A percentile compares a stretch with the other conserved stretches of the same genome.
phyloP scores from a whole-genome alignment of 35 echinoderm and acorn worm genomes.

The Apostichopus japonicus region DNA sequence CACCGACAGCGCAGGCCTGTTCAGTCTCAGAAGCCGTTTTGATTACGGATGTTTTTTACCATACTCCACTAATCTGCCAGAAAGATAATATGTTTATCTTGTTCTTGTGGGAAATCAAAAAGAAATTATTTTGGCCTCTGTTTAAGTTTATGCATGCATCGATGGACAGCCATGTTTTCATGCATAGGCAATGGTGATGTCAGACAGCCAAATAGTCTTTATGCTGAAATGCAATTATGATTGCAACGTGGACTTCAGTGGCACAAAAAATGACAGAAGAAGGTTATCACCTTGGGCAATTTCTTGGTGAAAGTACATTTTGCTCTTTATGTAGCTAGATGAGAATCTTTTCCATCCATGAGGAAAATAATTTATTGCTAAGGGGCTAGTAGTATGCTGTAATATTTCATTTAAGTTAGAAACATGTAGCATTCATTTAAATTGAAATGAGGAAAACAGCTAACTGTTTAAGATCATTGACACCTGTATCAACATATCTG shows the following conservation, averaged over 20 bases:
- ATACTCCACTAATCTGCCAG: not conserved
- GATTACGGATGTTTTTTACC: constrained; percentile 2
- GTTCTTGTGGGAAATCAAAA: constrained; percentile 19
- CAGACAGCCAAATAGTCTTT: not conserved
- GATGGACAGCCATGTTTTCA: not conserved
- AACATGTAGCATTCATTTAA: not conserved
- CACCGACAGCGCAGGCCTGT: not conserved
- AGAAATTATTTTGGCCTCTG: constrained; percentile 22
- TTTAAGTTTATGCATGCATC: constrained; percentile 3
- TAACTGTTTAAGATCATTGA: not conserved
- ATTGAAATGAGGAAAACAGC: not conserved
- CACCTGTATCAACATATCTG: not conserved
- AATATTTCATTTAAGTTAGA: not conserved
- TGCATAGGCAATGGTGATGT: not conserved
- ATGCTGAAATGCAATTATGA: not conserved
- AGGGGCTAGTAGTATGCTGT: not conserved
- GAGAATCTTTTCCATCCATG: not conserved
- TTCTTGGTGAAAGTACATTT: not conserved
- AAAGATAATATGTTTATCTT: constrained; percentile 4
- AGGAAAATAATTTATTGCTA: not conserved
- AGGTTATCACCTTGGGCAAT: not conserved
- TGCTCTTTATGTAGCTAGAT: not conserved
- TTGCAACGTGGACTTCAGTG: not conserved
- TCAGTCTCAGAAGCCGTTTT: not conserved
- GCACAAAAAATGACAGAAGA: not conserved